Conservation (phyloP, 2,113 vertebrate genomes). For the Thalassoma bifasciatum region DNA sequence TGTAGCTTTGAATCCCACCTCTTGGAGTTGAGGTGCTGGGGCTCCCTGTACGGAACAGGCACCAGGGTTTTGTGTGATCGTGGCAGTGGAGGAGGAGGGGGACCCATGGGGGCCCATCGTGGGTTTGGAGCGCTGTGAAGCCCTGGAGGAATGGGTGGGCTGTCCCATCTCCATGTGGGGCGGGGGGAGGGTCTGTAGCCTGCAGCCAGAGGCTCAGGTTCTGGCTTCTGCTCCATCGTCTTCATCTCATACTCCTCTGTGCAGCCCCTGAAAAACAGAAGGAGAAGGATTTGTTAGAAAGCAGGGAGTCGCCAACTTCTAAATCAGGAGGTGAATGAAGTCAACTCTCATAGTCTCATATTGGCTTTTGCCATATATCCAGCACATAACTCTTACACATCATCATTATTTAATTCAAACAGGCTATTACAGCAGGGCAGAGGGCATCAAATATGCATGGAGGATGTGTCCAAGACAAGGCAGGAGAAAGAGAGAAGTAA, state of each 20-base stretch:
- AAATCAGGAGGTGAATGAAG: not conserved
- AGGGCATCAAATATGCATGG: constrained; percentile 60
- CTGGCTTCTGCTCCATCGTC: constrained; percentile 85
- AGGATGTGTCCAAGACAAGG: constrained; percentile 43
- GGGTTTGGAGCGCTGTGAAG: constrained; percentile 79
- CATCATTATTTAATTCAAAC: constrained; percentile 50
- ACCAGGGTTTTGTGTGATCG: constrained; percentile 82
- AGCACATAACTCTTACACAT: constrained; percentile 18
- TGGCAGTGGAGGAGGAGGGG: constrained; percentile 77
- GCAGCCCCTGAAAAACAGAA: constrained; percentile 86
- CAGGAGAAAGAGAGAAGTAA: constrained; percentile 20
- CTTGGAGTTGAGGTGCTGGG: constrained; percentile 85
- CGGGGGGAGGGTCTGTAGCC: constrained; percentile 87
- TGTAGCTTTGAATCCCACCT: constrained; percentile 80
- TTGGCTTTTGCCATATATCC: not conserved
- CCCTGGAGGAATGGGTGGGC: constrained; percentile 79
- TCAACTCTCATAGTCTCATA: not conserved
- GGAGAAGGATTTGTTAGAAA: not conserved
- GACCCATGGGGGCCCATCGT: constrained; percentile 81
- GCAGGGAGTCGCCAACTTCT: not conserved
- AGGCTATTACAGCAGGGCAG: constrained; percentile 30
- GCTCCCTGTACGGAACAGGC: constrained; percentile 86
- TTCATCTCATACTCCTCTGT: constrained; percentile 90
- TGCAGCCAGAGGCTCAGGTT: constrained; percentile 81
- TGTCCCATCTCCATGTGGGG: constrained; percentile 89